Evolutionary conservation across 2,888 invertebrate species (phyloP).

Genomic region (Hipparchia sbordonii): DNA sequence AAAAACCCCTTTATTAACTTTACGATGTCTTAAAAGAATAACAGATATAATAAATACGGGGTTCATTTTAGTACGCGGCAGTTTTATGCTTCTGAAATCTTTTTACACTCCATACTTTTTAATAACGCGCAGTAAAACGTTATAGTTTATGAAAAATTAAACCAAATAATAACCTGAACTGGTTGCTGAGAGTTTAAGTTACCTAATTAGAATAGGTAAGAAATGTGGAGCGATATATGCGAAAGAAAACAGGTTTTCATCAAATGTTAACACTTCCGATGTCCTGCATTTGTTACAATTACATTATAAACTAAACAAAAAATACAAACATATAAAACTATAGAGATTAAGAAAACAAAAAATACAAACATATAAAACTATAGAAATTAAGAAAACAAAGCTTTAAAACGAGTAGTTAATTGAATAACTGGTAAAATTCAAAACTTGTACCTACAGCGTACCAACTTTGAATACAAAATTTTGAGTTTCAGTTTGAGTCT

Average conservation of each 20-base stretch:
- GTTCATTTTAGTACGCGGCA: constrained; percentile 65
- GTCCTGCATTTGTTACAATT: no score
- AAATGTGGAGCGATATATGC: background rate
- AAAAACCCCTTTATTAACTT: constrained; percentile 82
- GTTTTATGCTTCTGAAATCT: constrained; percentile 63
- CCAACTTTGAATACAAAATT: no score
- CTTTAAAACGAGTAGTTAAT: no score
- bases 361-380: no score
- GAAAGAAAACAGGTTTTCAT: background rate
- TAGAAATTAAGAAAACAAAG: no score
- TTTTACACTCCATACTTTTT: constrained; percentile 59
- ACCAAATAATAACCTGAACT: constrained; percentile 8
- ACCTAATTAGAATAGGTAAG: background rate
- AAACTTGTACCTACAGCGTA: no score
- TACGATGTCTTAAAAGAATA: constrained; percentile 78
- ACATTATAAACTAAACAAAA: no score
- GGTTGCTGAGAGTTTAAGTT: background rate
- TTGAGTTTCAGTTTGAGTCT: no score
- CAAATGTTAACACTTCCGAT: background rate
- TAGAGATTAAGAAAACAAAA: no score
- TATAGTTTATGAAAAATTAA: constrained; percentile 23
- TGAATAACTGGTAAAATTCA: no score
- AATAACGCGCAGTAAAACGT: constrained; percentile 27
- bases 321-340: no score
- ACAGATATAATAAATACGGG: constrained; percentile 77